phyloP scores from a whole-genome alignment of 53 echinoderm and acorn worm genomes.

The Paracentrotus lividus region DNA sequence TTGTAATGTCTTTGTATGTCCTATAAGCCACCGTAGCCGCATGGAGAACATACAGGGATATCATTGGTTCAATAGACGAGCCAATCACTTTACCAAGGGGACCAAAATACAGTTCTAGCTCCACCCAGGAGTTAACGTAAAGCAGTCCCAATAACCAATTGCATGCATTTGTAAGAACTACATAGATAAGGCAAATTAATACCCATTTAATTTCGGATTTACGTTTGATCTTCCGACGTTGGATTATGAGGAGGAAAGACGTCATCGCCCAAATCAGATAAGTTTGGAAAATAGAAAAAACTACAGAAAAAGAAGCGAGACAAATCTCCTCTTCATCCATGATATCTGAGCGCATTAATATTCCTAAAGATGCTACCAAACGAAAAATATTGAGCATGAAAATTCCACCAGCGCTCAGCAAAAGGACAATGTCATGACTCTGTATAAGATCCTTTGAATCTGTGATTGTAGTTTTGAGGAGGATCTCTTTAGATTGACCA shows the following conservation, averaged over 20 bases:
- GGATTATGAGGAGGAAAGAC: constrained; percentile 25
- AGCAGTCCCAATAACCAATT: constrained; percentile 1
- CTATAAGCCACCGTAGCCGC: background rate
- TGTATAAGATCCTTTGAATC: background rate
- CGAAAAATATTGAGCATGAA: constrained; percentile 33
- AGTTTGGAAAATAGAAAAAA: background rate
- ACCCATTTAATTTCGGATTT: background rate
- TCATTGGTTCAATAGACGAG: background rate
- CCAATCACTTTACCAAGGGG: background rate
- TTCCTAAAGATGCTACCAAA: background rate
- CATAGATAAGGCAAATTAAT: background rate
- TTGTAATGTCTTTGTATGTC: constrained; percentile 10
- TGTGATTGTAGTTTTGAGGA: background rate
- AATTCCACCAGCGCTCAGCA: background rate
- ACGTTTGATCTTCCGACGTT: background rate
- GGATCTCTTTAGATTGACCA: background rate
- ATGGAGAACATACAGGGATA: background rate
- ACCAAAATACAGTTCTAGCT: background rate
- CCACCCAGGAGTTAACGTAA: constrained; percentile 15
- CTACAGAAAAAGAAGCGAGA: constrained; percentile 4
- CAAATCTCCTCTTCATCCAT: background rate
- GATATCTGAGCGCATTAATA: background rate
- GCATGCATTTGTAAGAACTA: background rate
- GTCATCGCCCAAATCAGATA: constrained; percentile 20
- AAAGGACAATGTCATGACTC: constrained; percentile 22